Conservation (phyloP, 2,888 invertebrate species). For the Sepiola atlantica region DNA sequence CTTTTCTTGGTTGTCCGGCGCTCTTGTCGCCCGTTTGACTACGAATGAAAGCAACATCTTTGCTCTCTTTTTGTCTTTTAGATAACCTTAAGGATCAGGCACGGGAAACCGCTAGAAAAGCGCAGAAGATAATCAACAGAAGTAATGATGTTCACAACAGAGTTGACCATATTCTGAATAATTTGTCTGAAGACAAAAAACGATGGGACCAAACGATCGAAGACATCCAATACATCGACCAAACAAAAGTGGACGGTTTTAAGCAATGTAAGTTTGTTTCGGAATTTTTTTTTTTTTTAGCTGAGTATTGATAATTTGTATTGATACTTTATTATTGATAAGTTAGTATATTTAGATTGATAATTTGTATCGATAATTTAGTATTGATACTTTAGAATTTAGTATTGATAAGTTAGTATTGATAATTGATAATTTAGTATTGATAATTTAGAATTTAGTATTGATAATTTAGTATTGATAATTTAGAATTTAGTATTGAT, state of each 20-base stretch:
- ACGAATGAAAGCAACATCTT: background rate
- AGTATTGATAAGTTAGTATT: too few species aligned
- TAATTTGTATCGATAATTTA: too few species aligned
- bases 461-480: too few species aligned
- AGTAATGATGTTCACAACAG: background rate
- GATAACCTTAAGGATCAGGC: background rate
- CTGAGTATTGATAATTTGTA: too few species aligned
- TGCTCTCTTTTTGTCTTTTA: background rate
- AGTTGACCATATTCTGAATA: background rate
- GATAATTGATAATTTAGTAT: too few species aligned
- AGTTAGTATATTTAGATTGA: too few species aligned
- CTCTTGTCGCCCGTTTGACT: background rate
- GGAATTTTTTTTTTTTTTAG: too few species aligned
- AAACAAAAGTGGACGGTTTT: background rate
- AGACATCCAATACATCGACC: background rate
- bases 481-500: too few species aligned
- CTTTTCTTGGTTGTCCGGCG: background rate
- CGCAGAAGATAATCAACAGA: background rate
- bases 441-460: too few species aligned
- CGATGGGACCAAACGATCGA: background rate
- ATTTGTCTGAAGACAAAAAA: background rate
- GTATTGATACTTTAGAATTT: too few species aligned
- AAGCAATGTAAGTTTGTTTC: background rate
- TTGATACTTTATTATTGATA: too few species aligned
- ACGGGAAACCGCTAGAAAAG: background rate